Evolutionary conservation across 2,113 vertebrate species (phyloP), one percentile per base, ranked within the genome.

Genomic region (Ciconia stormi): DNA sequence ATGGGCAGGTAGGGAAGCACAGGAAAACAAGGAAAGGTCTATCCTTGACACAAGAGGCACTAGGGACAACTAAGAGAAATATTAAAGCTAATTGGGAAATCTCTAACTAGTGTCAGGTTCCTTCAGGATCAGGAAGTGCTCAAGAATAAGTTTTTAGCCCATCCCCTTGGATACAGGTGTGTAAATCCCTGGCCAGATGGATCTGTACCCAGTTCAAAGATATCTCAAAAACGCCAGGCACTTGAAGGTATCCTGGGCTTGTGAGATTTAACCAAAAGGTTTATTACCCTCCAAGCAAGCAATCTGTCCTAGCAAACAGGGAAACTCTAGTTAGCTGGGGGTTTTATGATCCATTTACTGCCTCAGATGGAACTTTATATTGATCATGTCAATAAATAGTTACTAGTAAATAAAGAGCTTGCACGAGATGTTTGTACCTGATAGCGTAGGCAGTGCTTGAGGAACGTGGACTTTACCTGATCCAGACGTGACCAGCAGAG

Each of bases 221-320:
- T 44, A 22, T 29, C 59, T 71, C 63, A 59, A 9, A 11, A 58
- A 10, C 7, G 0, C 32, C 90, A 38, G 22, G 65, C 82, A 34
- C 74, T 90, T 11, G 20, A 38, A 50, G 47, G 76, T 78, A 27
- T 73, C 81, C 70, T 2, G 7, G 63, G 36, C 58, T 62, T 65
- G 9, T 81, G 87, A 88, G 81, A 40, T 76, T 71, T 36, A 59
- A 26, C 14, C 61, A 7, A 34, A 38, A 16, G 74, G 36, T 88
- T 96, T 91, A 96, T 96, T 82, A 4, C 66, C 27, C 53, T 46
- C 73, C 58, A 69, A 46, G 38, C 23, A 50, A 69, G 25, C 89
- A 79, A 27, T 52, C 74, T 30, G 32, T 30, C 34, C 66, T 61
- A 22, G 65, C 73, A 94, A 90, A 87, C 65, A 85, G 76, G 46